Evolutionary conservation across 1,140 invertebrate species (phyloP).

Genomic region (Polypedilum pembai): DNA sequence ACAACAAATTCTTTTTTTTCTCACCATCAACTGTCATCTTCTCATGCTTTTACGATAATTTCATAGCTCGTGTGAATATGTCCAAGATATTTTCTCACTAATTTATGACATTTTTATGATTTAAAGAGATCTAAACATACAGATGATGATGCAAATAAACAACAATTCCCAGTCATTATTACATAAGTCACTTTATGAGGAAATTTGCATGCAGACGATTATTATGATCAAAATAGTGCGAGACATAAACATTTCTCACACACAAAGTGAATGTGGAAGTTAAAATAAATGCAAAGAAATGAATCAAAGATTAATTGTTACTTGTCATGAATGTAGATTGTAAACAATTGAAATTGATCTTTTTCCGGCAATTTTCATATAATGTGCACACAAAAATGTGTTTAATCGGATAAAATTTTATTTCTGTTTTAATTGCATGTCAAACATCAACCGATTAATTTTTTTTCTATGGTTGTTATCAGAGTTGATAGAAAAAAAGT

Average conservation of each 20-base stretch:
- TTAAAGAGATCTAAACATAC: too few species aligned
- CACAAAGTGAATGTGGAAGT: conserved; percentile 4
- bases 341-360: not conserved
- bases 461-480: too few species aligned
- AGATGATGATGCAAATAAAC: not conserved
- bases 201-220: conserved; percentile 15
- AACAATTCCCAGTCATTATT: not conserved
- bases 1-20: too few species aligned
- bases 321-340: not conserved
- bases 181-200: not conserved
- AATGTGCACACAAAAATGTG: not conserved
- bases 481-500: too few species aligned
- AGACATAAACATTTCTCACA: not conserved
- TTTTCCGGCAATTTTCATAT: not conserved
- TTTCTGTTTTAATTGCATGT: too few species aligned
- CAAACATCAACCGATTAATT: too few species aligned
- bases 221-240: not conserved
- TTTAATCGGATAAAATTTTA: too few species aligned
- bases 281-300: not conserved
- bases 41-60: too few species aligned
- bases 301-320: not conserved
- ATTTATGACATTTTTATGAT: not conserved
- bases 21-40: too few species aligned
- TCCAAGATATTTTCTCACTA: conserved; percentile 12
- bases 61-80: not conserved